phyloP scores from a whole-genome alignment of 1,140 invertebrate genomes.

The Rhagoletis pomonella region DNA sequence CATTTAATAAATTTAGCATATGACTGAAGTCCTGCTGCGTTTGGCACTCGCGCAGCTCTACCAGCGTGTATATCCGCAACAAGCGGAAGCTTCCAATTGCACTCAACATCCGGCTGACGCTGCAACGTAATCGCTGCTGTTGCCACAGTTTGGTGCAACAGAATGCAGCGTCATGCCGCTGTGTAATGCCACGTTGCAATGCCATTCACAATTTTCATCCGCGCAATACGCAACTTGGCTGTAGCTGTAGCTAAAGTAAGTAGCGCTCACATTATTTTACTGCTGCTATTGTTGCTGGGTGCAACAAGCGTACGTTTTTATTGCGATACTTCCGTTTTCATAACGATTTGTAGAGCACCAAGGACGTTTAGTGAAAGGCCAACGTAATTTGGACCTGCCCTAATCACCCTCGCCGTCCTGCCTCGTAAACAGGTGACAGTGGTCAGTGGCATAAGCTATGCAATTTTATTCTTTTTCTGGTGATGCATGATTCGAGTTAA shows the following conservation, averaged over 20 bases:
- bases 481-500: neutral
- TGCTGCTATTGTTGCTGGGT: constrained; percentile 12
- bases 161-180: constrained; percentile 8
- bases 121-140: neutral
- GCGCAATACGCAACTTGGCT: constrained; percentile 8
- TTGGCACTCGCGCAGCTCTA: neutral
- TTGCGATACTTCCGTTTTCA: neutral
- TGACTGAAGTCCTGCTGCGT: neutral
- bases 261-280: neutral
- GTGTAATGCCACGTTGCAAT: constrained; percentile 3
- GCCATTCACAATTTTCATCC: neutral
- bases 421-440: neutral
- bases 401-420: neutral
- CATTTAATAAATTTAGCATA: constrained; percentile 5
- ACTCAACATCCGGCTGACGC: constrained; percentile 23
- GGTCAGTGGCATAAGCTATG: neutral
- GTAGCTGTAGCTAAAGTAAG: neutral
- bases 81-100: constrained; percentile 46
- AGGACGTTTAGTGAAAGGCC: neutral
- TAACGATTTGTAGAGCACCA: neutral
- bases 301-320: constrained; percentile 43
- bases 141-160: neutral
- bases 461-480: neutral
- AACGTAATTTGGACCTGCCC: neutral
- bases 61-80: constrained; percentile 26